A percentile compares a stretch with the other conserved stretches of the same genome.
These are phyloP conservation scores for Melanotaenia boesemani DNA, from an alignment of 2,797 vertebrate genomes.

Conservation along the genomic window DNA sequence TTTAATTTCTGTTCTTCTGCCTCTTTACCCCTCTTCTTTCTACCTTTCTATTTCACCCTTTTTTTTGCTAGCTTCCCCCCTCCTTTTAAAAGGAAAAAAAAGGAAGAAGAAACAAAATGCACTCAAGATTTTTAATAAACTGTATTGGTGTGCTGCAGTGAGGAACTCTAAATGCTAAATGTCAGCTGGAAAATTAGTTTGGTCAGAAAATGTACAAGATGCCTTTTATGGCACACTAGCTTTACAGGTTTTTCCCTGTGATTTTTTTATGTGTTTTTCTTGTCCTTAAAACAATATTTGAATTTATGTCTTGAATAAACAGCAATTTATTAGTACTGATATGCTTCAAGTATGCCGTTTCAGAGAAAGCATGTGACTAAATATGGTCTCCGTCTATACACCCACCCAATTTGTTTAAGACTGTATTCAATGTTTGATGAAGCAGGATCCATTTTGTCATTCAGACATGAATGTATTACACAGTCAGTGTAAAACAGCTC, in stretches of 20 bases:
- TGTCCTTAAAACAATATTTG: background rate
- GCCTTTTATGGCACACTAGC: background rate
- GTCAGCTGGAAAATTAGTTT: background rate
- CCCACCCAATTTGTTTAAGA: constrained; percentile 37
- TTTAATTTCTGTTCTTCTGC: too few relatives aligned
- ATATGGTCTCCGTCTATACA: constrained; percentile 11
- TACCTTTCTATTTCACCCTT: too few relatives aligned
- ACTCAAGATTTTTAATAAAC: background rate
- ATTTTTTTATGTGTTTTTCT: background rate
- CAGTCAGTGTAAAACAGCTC: constrained; percentile 15
- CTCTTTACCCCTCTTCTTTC: too few relatives aligned
- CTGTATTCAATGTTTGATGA: constrained; percentile 23
- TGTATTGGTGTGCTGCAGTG: background rate
- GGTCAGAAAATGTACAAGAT: background rate
- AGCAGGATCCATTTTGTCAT: constrained; percentile 33
- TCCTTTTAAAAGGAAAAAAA: too few relatives aligned
- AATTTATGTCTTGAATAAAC: background rate
- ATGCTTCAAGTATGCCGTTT: background rate
- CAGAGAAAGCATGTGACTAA: background rate
- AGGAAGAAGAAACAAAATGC: background rate
- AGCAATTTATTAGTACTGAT: background rate
- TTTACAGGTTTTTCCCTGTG: background rate
- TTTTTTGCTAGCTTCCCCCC: too few relatives aligned
- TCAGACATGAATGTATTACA: constrained; percentile 27
- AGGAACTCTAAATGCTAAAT: background rate